phyloP scores from a whole-genome alignment of 2,888 invertebrate genomes.

The Uloborus plumipes region DNA sequence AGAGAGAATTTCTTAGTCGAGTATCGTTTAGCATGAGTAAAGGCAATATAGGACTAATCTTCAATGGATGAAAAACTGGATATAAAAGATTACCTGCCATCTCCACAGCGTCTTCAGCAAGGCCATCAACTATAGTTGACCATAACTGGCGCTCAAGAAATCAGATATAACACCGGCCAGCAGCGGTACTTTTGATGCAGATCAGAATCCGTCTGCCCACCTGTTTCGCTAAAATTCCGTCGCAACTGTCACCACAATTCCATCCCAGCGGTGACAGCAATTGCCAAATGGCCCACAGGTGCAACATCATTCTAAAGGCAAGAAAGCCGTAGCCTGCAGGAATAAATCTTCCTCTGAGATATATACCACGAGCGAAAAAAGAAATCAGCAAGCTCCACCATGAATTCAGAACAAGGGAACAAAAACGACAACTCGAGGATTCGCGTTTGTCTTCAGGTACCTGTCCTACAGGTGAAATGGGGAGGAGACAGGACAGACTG shows the following conservation, averaged over 20 bases:
- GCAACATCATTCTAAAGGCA: slow-evolving; percentile 6
- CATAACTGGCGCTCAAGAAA: slow-evolving; percentile 5
- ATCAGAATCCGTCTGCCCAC: slow-evolving; percentile 11
- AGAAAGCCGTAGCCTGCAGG: slow-evolving; percentile 1
- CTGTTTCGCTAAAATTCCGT: not conserved
- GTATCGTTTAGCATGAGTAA: no score
- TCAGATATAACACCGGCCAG: not conserved
- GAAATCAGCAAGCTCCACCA: no score
- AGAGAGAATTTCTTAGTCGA: no score
- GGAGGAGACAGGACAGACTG: not conserved
- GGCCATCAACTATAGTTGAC: slow-evolving; percentile 28
- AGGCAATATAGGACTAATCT: not conserved
- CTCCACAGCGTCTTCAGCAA: slow-evolving; percentile 36
- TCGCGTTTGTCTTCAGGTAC: no score
- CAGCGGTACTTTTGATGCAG: not conserved
- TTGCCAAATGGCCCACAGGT: slow-evolving; percentile 3
- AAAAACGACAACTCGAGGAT: no score
- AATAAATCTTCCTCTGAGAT: no score
- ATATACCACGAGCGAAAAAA: no score
- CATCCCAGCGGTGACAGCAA: slow-evolving; percentile 20
- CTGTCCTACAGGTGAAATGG: slow-evolving; percentile 9
- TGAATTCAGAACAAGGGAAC: no score
- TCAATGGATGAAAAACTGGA: not conserved
- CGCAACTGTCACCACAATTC: slow-evolving; percentile 27
- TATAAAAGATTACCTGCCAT: slow-evolving; percentile 31